phyloP scores from a whole-genome alignment of 2,888 invertebrate genomes.

The Linhomoeus sp. region DNA sequence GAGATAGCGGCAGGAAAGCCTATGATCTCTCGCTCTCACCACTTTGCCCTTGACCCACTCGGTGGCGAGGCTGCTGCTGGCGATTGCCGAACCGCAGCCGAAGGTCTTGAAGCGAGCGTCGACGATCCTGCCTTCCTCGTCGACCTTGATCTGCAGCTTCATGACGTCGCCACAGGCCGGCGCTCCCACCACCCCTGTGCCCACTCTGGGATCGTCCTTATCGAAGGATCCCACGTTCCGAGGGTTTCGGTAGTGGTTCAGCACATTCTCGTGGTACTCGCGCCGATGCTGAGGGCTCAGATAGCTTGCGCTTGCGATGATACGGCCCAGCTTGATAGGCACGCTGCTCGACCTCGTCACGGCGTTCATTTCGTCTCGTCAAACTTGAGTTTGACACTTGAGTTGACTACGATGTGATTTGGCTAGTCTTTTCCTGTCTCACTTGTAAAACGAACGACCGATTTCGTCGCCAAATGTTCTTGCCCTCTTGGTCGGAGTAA shows the following conservation, averaged over 20 bases:
- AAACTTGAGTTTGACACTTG: too few relatives aligned
- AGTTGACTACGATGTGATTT: too few relatives aligned
- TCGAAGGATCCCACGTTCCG: conserved; percentile 91
- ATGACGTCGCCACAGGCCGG: conserved; percentile 99
- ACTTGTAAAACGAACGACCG: too few relatives aligned
- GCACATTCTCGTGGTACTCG: conserved; percentile 43
- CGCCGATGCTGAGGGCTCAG: neutral
- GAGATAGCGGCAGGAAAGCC: too few relatives aligned
- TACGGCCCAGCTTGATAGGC: too few relatives aligned
- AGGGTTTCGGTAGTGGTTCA: conserved; percentile 98
- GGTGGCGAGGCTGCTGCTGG: conserved; percentile 81
- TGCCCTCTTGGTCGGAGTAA: too few relatives aligned
- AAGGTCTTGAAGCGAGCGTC: conserved; percentile 99
- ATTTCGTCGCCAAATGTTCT: too few relatives aligned
- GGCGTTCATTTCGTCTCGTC: too few relatives aligned
- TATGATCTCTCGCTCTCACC: too few relatives aligned
- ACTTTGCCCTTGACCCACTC: conserved; percentile 88
- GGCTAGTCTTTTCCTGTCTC: too few relatives aligned
- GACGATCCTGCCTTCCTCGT: conserved; percentile 81
- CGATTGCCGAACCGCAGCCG: conserved; percentile 97
- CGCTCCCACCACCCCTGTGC: conserved; percentile 93
- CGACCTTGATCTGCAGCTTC: conserved; percentile 72
- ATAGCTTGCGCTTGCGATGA: too few relatives aligned
- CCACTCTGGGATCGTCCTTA: conserved; percentile 74
- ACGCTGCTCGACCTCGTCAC: too few relatives aligned